Base-by-base conservation (phyloP, 30 jellyfish, hydroid and myxozoan species). In the Pelagia noctiluca region DNA sequence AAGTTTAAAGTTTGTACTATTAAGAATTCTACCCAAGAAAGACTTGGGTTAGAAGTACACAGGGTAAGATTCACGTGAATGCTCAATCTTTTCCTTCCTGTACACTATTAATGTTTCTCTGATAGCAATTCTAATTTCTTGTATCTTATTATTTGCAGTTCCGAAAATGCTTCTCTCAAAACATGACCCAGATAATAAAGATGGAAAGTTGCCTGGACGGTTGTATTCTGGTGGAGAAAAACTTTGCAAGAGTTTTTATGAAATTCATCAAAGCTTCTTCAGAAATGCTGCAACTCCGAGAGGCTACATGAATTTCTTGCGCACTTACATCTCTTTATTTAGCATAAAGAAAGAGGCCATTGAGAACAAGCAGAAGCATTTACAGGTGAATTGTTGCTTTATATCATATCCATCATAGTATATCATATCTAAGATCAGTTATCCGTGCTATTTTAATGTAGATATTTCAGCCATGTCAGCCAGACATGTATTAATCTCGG, bases 231-330 rank as follows among this genome's bases (percentile, higher is more conserved):
- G 94, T 23, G 93, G 88, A 48, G 95, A 86, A 28, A 85, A 71
- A 25, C 77, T 91, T 8, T 84, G 90, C 78, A 93, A 75, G 50
- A 72, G 36, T 67, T 91, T 91, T 78, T 82, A 78, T 7, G 89
- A 61, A n/a, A 53, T 91, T 30, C 98, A 91, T 61, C 88, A 73
- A 42, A 81, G 95, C 29, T 91, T 96, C 85, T 76, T 85, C 23
- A 67, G 67, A 24, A 65, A 33, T 37, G 96, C 76, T 69, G 96
- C 96, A 62, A 91, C 98, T 2, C 96, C 98, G 22, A 82, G 98
- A 53, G 91, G 87, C 34, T 91, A 85, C 71, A 63, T 91, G 88
- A 91, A 80, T 81, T 85, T 78, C 52, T 71, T 91, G 38, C 96
- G 80, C 12, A 85, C 94, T 7, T 91, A 91, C 54, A 78, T 86